phyloP scores from a whole-genome alignment of 2,888 invertebrate genomes.

The Leptopilina syphax region DNA sequence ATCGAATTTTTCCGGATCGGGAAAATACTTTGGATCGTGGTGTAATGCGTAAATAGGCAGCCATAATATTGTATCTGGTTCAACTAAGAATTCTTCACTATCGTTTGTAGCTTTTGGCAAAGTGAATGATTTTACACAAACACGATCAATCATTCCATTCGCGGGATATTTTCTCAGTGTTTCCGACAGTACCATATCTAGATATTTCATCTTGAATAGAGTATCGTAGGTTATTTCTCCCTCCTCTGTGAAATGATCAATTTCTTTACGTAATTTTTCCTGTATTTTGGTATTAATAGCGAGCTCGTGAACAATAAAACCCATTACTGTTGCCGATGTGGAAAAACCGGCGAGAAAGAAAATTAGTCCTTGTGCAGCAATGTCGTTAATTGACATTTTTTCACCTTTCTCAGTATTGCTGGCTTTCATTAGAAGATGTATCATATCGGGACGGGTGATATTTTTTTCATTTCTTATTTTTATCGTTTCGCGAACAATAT shows the following conservation, averaged over 20 bases:
- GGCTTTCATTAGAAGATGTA: neutral
- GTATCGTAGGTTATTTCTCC: conserved; percentile 56
- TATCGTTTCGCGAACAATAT: conserved; percentile 72
- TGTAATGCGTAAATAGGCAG: conserved; percentile 71
- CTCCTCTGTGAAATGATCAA: conserved; percentile 58
- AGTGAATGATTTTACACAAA: neutral
- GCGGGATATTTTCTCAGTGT: conserved; percentile 78
- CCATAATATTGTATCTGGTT: conserved; percentile 68
- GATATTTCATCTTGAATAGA: conserved; percentile 57
- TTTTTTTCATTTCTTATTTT: conserved; percentile 73
- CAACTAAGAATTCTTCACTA: conserved; percentile 51
- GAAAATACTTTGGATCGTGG: neutral
- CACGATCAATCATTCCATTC: conserved; percentile 65
- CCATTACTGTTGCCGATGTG: neutral
- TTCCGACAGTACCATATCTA: conserved; percentile 73
- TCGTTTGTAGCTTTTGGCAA: neutral
- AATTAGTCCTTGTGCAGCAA: neutral
- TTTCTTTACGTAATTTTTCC: conserved; percentile 72
- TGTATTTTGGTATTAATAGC: conserved; percentile 75
- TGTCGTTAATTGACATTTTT: neutral
- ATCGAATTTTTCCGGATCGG: neutral
- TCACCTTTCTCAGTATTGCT: neutral
- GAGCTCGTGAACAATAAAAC: conserved; percentile 55
- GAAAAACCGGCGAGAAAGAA: neutral
- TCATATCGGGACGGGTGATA: neutral